phyloP scores from a whole-genome alignment of 2,888 invertebrate genomes.

The Calameuta idolon region DNA sequence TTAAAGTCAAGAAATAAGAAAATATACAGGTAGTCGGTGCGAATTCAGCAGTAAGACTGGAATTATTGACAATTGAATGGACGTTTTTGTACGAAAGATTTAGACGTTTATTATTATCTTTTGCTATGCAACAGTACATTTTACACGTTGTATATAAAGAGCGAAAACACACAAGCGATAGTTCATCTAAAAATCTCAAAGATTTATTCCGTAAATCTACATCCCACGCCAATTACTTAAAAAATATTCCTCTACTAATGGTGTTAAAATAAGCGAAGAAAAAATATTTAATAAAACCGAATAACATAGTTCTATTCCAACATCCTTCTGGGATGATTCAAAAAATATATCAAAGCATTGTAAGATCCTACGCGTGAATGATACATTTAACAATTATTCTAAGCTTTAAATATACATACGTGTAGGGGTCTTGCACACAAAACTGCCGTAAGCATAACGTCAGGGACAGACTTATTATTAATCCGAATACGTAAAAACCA shows the following conservation, averaged over 20 bases:
- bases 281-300: neutral
- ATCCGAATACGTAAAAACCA: too few species aligned
- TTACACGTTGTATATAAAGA: neutral
- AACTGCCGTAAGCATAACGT: too few species aligned
- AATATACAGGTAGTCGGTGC: neutral
- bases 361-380: too few species aligned
- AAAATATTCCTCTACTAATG: neutral
- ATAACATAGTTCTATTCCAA: neutral
- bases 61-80: slow-evolving; percentile 26
- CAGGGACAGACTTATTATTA: too few species aligned
- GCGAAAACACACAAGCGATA: neutral
- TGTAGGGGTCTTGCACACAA: too few species aligned
- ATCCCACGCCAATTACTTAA: neutral
- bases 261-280: neutral
- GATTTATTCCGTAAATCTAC: neutral
- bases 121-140: slow-evolving; percentile 5
- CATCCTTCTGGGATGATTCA: neutral
- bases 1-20: neutral
- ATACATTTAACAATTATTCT: neutral
- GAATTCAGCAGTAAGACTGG: slow-evolving; percentile 13
- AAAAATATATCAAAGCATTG: neutral
- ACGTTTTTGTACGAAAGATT: slow-evolving; percentile 35
- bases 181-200: neutral
- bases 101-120: slow-evolving; percentile 28
- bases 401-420: neutral